Evolutionary conservation across 2,113 vertebrate genomes (phyloP).

Genomic region (Pitta sordida): DNA sequence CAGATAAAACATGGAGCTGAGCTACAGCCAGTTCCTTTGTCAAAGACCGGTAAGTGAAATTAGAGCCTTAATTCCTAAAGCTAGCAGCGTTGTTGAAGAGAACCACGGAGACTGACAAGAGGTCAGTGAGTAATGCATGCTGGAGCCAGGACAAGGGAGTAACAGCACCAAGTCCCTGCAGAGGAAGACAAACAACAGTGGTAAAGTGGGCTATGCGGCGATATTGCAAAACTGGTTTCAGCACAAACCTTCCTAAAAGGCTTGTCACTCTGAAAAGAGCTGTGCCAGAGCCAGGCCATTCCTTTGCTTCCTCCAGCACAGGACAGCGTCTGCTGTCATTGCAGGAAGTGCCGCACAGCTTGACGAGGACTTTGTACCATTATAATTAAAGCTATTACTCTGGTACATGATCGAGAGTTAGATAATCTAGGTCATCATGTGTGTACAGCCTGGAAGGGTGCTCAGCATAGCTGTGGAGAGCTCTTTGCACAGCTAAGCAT

Average conservation of each 20-base stretch:
- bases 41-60: not conserved
- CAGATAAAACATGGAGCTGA: not conserved
- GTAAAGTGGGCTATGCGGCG: not conserved
- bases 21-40: not conserved
- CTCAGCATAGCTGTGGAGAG: not conserved
- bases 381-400: not conserved
- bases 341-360: accelerated
- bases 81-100: not conserved
- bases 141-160: constrained; percentile 19
- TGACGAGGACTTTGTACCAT: not conserved
- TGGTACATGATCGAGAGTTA: not conserved
- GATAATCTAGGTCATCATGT: not conserved
- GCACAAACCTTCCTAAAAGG: not conserved
- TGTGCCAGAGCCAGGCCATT: not conserved
- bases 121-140: not conserved
- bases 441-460: not conserved
- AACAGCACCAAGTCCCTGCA: not conserved
- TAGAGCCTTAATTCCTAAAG: not conserved
- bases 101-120: not conserved
- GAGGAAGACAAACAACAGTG: not conserved
- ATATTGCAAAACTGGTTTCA: not conserved
- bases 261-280: not conserved
- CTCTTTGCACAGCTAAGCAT: not conserved
- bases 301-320: not conserved
- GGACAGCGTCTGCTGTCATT: not conserved